These are phyloP conservation scores for Drosophila yakuba DNA, from an alignment of 1,140 invertebrate species.

Conservation along the genomic window DNA sequence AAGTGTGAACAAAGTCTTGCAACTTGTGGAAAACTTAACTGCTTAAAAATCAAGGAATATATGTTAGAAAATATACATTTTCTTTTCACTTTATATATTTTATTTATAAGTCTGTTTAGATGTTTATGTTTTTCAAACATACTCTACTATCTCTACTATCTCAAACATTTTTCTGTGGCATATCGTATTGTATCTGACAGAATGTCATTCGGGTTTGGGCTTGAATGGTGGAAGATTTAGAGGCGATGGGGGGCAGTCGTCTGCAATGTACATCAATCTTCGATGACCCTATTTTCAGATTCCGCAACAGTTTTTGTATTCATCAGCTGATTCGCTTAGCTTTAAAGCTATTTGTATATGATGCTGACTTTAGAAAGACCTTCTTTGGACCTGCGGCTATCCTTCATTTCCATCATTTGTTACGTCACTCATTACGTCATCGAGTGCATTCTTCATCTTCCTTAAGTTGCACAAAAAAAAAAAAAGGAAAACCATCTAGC, in stretches of 20 bases:
- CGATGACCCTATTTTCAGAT: background rate
- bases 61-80: too few species aligned
- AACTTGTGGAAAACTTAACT: too few species aligned
- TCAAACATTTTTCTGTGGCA: background rate
- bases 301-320: too few species aligned
- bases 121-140: too few species aligned
- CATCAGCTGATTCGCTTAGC: too few species aligned
- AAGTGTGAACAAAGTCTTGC: too few species aligned
- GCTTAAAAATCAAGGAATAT: background rate
- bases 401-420: constrained; percentile 2
- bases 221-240: background rate
- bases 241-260: constrained; percentile 1
- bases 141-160: background rate
- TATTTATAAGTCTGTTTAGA: too few species aligned
- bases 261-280: background rate
- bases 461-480: too few species aligned
- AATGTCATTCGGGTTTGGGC: background rate
- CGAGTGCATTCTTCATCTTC: background rate
- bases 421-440: constrained; percentile 18
- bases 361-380: too few species aligned
- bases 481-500: background rate
- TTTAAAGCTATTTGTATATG: background rate
- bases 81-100: background rate
- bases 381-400: background rate
- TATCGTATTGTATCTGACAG: constrained; percentile 9